phyloP scores from a whole-genome alignment of 2,888 invertebrate species.

The Drosophila siamana region DNA sequence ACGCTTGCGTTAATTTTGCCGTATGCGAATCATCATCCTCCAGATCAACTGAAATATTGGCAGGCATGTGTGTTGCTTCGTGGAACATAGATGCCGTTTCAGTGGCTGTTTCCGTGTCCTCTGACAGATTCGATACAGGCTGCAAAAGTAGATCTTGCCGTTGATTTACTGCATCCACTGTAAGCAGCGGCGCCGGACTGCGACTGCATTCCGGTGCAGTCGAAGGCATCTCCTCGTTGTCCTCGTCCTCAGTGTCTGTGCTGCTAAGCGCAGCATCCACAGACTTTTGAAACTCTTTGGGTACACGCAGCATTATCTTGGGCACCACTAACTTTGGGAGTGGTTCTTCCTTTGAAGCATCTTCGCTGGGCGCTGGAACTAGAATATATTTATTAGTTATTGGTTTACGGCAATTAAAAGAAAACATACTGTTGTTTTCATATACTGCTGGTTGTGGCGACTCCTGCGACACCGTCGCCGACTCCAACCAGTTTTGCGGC shows the following conservation, averaged over 20 bases:
- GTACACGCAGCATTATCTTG: slow-evolving; percentile 89
- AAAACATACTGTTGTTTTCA: slow-evolving; percentile 59
- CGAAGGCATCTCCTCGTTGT: slow-evolving; percentile 49
- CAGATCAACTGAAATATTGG: slow-evolving; percentile 3
- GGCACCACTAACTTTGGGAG: slow-evolving; percentile 86
- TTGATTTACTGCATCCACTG: slow-evolving; percentile 49
- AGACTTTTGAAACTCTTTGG: slow-evolving; percentile 87
- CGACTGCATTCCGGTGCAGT: slow-evolving; percentile 1
- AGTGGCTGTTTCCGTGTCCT: slow-evolving; percentile 58
- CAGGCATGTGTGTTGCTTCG: slow-evolving; percentile 27
- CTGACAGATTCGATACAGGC: slow-evolving; percentile 31
- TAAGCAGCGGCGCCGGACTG: slow-evolving; percentile 22
- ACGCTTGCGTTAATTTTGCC: slow-evolving; percentile 72
- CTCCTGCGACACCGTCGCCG: background rate
- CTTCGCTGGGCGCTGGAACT: slow-evolving; percentile 55
- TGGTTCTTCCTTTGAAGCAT: slow-evolving; percentile 28
- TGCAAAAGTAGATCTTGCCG: slow-evolving; percentile 27
- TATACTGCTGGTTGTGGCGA: slow-evolving; percentile 2
- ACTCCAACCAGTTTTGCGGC: background rate
- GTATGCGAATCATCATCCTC: slow-evolving; percentile 61
- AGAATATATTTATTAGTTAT: background rate
- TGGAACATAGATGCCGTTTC: slow-evolving; percentile 51
- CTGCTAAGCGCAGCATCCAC: slow-evolving; percentile 84
- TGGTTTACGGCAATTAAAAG: accelerated
- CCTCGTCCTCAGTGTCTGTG: slow-evolving; percentile 83